Percentiles rank a stretch among this genome's conserved stretches.
These are phyloP conservation scores for Rhagophthalmus giganteus DNA, from an alignment of 2,888 invertebrate genomes.

Conservation along the genomic window DNA sequence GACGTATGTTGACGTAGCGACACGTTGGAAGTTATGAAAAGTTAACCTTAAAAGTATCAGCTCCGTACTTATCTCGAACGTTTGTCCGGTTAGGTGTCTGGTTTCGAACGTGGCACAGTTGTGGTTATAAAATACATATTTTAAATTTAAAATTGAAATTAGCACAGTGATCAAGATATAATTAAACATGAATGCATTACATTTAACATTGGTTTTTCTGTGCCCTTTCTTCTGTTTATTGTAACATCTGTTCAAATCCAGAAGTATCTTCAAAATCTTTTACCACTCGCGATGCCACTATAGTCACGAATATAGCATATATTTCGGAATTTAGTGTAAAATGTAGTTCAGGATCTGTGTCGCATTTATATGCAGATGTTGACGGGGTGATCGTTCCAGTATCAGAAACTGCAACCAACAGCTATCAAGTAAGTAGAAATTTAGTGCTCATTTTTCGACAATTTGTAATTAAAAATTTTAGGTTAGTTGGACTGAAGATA, in stretches of 20 bases:
- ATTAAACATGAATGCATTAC: not conserved
- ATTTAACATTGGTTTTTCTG: not conserved
- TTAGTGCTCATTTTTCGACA: too few relatives aligned
- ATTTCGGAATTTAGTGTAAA: constrained; percentile 87
- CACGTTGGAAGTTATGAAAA: too few relatives aligned
- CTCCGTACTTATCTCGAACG: too few relatives aligned
- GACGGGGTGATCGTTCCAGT: constrained; percentile 84
- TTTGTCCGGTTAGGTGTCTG: too few relatives aligned
- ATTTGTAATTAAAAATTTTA: too few relatives aligned
- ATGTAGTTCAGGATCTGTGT: constrained; percentile 69
- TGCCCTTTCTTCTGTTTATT: constrained; percentile 26
- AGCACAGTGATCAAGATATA: not conserved
- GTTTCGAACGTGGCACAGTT: not conserved
- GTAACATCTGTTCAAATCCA: constrained; percentile 62
- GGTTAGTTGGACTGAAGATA: constrained; percentile 94
- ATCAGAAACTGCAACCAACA: constrained; percentile 74
- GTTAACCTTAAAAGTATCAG: too few relatives aligned
- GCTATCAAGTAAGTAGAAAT: constrained; percentile 75
- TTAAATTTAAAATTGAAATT: not conserved
- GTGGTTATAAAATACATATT: not conserved
- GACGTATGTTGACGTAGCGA: too few relatives aligned
- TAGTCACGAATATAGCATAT: constrained; percentile 87
- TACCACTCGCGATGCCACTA: constrained; percentile 90
- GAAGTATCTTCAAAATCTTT: constrained; percentile 78
- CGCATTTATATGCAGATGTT: constrained; percentile 85